Percentiles rank a stretch among this genome's conserved stretches.
phyloP scores from a whole-genome alignment of 1,140 invertebrate species.

The Acarapis woodi region DNA sequence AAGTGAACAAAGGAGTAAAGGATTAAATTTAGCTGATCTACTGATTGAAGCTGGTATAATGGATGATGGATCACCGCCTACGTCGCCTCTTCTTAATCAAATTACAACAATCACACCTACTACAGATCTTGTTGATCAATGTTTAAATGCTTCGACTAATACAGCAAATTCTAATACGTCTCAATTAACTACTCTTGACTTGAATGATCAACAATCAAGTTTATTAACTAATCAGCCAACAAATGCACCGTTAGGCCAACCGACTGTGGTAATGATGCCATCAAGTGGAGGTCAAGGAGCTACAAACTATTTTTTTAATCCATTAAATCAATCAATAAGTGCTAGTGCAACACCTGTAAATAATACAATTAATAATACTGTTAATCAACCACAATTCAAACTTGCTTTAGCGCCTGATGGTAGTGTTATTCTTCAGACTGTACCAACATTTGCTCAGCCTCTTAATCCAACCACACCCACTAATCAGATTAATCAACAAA shows the following conservation, averaged over 20 bases:
- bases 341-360: background rate
- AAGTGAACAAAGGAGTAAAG: background rate
- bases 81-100: slow-evolving; percentile 3
- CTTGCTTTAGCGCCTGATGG: slow-evolving; percentile 13
- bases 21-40: slow-evolving; percentile 14
- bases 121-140: background rate
- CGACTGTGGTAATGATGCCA: slow-evolving; percentile 7
- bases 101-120: background rate
- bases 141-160: background rate
- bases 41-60: slow-evolving; percentile 15
- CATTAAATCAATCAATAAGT: background rate
- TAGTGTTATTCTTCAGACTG: slow-evolving; percentile 12
- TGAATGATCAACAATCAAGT: background rate
- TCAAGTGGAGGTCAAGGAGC: background rate
- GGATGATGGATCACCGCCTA: slow-evolving; percentile 9
- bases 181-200: background rate
- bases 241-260: slow-evolving; percentile 1
- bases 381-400: slow-evolving; percentile 11
- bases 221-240: background rate
- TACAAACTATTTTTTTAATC: slow-evolving; percentile 2
- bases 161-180: background rate
- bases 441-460: background rate
- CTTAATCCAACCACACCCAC: background rate
- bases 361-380: too few relatives aligned
- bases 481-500: background rate